These are phyloP conservation scores for Microcaecilia unicolor DNA, from an alignment of 2,797 vertebrate genomes.

Conservation along the genomic window DNA sequence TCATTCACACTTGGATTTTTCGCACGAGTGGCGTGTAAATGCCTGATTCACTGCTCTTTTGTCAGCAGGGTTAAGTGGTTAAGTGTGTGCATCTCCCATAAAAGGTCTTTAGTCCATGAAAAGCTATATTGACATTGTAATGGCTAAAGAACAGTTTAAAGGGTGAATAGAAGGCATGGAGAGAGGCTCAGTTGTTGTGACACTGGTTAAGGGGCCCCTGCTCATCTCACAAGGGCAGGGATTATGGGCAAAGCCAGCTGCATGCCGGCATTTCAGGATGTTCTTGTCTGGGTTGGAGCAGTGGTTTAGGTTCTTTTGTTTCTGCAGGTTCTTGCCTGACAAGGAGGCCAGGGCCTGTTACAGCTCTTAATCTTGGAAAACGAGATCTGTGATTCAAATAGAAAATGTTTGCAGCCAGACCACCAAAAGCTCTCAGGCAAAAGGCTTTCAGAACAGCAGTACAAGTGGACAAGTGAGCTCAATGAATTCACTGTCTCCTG, in stretches of 20 bases:
- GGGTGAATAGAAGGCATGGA: constrained; percentile 30
- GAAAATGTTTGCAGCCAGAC: not conserved
- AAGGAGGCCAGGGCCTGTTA: too few species aligned
- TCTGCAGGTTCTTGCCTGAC: not conserved
- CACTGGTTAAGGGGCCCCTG: not conserved
- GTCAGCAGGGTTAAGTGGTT: constrained; percentile 54
- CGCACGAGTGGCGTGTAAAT: constrained; percentile 49
- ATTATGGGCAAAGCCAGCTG: constrained; percentile 45
- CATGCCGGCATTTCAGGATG: not conserved
- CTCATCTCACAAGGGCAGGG: constrained; percentile 18
- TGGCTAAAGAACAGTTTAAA: constrained; percentile 47
- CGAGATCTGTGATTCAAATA: not conserved
- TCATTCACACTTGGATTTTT: constrained; percentile 41
- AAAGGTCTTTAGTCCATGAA: constrained; percentile 51
- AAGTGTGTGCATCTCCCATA: constrained; percentile 42
- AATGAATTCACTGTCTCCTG: not conserved
- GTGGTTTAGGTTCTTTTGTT: constrained; percentile 25
- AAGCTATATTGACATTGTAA: constrained; percentile 57
- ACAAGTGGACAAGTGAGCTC: not conserved
- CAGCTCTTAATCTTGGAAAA: not conserved
- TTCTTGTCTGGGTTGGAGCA: too few species aligned
- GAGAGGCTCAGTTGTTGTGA: constrained; percentile 14
- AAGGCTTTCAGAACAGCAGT: not conserved
- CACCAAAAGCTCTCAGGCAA: not conserved
- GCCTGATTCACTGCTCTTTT: constrained; percentile 50